These are phyloP conservation scores for Barnardius zonarius DNA, from an alignment of 2,113 vertebrate species.

Conservation along the genomic window DNA sequence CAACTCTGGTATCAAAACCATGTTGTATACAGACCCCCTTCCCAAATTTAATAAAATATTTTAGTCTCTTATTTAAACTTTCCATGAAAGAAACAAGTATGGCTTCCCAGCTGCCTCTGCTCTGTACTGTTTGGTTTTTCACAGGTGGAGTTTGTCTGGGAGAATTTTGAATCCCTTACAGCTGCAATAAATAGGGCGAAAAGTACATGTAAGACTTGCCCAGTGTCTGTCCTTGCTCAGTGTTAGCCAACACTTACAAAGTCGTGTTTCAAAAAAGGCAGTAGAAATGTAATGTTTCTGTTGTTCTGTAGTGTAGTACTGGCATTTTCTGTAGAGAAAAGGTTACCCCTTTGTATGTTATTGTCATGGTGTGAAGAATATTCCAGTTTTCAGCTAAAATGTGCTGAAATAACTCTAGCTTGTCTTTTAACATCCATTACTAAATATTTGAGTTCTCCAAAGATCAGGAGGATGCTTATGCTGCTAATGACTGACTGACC, in stretches of 20 bases:
- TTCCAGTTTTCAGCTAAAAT: background rate
- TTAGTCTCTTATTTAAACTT: background rate
- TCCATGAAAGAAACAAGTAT: background rate
- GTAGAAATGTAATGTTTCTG: background rate
- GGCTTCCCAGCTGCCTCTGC: background rate
- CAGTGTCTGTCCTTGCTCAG: background rate
- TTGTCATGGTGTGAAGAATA: background rate
- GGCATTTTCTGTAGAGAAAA: slow-evolving; percentile 20
- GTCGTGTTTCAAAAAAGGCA: background rate
- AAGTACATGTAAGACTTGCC: slow-evolving; percentile 7
- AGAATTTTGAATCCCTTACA: background rate
- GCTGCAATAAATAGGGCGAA: background rate
- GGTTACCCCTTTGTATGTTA: background rate
- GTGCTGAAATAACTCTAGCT: background rate
- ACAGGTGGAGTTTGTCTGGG: background rate
- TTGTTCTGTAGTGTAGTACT: background rate
- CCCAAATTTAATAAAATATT: background rate
- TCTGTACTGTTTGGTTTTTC: background rate
- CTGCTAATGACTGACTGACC: slow-evolving; percentile 36
- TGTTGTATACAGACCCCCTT: background rate
- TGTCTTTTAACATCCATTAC: slow-evolving; percentile 35
- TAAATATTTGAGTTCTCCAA: background rate
- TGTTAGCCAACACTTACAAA: background rate
- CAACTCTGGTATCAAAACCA: background rate
- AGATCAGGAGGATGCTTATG: background rate